Evolutionary conservation across 2,888 invertebrate genomes (phyloP), one percentile per base, ranked within the genome.

Genomic region (Oscheius sp.): DNA sequence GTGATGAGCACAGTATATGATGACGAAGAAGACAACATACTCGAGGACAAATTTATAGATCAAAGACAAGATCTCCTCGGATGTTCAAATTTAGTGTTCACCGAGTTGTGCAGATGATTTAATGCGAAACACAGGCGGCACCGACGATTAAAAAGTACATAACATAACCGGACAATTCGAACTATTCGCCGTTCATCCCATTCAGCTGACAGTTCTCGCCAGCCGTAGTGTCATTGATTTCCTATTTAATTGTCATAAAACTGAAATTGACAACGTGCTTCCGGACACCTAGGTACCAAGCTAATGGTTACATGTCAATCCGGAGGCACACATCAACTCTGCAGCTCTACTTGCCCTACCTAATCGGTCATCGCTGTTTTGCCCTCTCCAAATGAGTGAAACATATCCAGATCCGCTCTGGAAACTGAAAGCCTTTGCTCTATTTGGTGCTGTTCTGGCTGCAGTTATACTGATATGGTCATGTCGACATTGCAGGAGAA

Each of bases 311-410:
- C 63, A 48, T 63, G 63, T 48, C 63, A 47, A 47, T 63, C 63
- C 63, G 48, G 63, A 60, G 63, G 48, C 48, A 50, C 21, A n/a
- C 63, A 48, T 63, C 63, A 63, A 48, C 47, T 47, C 63, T 63
- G 60, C 63, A 48, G 7, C 33, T 63, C 63, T 1, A 21, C 50
- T 63, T 3, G n/a, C 33, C n/a, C 60, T 60, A n/a, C 60, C 37
- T 63, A 60, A 60, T 60, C 33, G 60, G 33, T 35, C 60, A 11
- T 58, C 4, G 11, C 9, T 29, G 33, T 11, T 35, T 35, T 0
- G 37, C 11, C 11, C 29, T 29, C 13, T 35, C 29, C 11, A 32
- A 60, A 60, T 60, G 60, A n/a, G 35, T 37, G 60, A 60, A 60
- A 35, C 10, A 11, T 60, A 60, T 37, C 35, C 60, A n/a, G 60